Conservation (phyloP, 2,797 vertebrate genomes). For the Gymnoscopelus microlampas region DNA sequence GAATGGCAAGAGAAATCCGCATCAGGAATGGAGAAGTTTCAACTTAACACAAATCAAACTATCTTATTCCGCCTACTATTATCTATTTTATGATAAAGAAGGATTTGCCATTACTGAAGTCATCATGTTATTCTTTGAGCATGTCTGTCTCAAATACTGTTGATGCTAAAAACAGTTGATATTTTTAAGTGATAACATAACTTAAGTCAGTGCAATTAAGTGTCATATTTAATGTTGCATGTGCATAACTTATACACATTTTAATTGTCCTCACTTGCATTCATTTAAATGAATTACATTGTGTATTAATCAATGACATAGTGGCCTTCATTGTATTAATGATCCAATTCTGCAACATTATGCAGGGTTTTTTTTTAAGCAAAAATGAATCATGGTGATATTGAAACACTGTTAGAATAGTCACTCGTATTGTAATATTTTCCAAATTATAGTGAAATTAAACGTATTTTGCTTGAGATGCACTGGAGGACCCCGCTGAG, state of each 20-base stretch:
- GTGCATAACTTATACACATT: background rate
- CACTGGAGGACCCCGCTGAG: too few relatives aligned
- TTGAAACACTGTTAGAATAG: too few relatives aligned
- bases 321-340: background rate
- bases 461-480: too few relatives aligned
- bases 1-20: conserved; percentile 87
- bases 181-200: background rate
- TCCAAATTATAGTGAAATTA: too few relatives aligned
- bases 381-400: too few relatives aligned
- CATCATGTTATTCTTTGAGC: background rate
- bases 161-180: background rate
- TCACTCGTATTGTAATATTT: too few relatives aligned
- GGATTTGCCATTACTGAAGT: background rate
- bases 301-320: background rate
- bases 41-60: conserved; percentile 19
- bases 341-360: conserved; percentile 4
- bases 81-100: background rate
- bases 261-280: background rate
- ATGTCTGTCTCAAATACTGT: background rate
- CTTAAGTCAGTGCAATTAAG: background rate
- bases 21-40: conserved; percentile 78
- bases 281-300: conserved; percentile 52
- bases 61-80: background rate
- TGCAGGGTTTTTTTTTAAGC: too few relatives aligned
- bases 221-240: background rate